phyloP scores from a whole-genome alignment of 2,113 vertebrate species.

The Microcebus ravelobensis region DNA sequence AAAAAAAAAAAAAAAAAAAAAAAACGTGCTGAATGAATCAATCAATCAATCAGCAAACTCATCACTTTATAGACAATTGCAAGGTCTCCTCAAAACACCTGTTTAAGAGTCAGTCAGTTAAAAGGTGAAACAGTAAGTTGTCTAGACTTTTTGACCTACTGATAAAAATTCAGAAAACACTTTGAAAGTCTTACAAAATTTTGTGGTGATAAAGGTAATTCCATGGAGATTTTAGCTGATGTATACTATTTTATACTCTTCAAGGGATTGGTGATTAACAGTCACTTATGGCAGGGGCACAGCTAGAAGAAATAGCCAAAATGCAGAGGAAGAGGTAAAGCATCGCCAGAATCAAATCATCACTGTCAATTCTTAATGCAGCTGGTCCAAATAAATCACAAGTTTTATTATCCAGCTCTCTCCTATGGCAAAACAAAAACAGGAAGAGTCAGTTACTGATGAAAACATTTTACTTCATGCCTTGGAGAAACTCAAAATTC shows the following conservation, averaged over 20 bases:
- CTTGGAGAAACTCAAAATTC: not conserved
- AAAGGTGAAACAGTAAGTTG: not conserved
- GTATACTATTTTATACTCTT: not conserved
- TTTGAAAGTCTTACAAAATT: not conserved
- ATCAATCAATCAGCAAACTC: not conserved
- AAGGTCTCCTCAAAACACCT: not conserved
- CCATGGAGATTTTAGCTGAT: not conserved
- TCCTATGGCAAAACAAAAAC: not conserved
- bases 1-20: too few relatives aligned
- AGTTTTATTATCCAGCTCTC: constrained; percentile 28
- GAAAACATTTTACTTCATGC: not conserved
- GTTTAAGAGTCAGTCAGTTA: not conserved
- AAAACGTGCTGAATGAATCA: not conserved
- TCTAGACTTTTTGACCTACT: not conserved
- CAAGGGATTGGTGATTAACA: not conserved
- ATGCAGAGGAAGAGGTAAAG: not conserved
- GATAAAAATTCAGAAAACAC: not conserved
- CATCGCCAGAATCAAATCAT: constrained; percentile 6
- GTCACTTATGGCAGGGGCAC: not conserved
- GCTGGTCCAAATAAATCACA: constrained; percentile 40
- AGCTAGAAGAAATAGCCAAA: not conserved
- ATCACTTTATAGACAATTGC: not conserved
- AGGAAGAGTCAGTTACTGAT: constrained; percentile 34
- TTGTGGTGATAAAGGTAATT: not conserved
- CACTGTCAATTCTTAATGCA: not conserved